These are phyloP conservation scores for Asteroscopus sphinx DNA, from an alignment of 2,888 invertebrate genomes.

Conservation along the genomic window DNA sequence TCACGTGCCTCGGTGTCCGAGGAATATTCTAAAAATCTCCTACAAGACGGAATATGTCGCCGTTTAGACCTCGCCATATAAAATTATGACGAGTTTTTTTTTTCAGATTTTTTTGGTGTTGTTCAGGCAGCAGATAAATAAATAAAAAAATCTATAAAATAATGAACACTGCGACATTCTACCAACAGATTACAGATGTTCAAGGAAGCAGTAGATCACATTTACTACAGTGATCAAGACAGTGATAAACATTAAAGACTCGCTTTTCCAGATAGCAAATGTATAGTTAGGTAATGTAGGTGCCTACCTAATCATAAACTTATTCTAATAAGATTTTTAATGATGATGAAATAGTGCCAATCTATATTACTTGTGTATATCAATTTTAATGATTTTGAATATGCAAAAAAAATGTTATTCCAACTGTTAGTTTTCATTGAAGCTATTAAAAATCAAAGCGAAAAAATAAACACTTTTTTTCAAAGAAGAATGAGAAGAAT, in stretches of 20 bases:
- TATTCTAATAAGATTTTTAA: conserved; percentile 47
- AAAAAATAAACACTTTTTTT: conserved; percentile 53
- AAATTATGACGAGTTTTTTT: background rate
- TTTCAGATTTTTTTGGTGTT: background rate
- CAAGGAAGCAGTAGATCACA: conserved; percentile 30
- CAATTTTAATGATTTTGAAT: conserved; percentile 68
- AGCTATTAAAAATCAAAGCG: conserved; percentile 66
- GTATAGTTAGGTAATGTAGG: background rate
- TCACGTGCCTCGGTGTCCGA: background rate
- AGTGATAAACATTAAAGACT: conserved; percentile 33
- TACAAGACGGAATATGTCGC: conserved; percentile 3
- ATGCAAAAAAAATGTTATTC: conserved; percentile 74
- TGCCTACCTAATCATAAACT: conserved; percentile 19
- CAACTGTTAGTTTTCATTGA: conserved; percentile 80
- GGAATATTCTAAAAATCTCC: conserved; percentile 17
- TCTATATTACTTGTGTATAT: conserved; percentile 67
- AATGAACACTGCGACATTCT: conserved; percentile 8
- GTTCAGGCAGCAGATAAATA: background rate
- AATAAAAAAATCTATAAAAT: background rate
- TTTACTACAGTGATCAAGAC: conserved; percentile 39
- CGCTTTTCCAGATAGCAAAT: conserved; percentile 21
- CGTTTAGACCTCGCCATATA: background rate
- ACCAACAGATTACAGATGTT: conserved; percentile 30
- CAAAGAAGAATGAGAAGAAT: conserved; percentile 57
- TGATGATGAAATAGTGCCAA: conserved; percentile 78